Evolutionary conservation across 2,797 vertebrate species (phyloP), one percentile per base, ranked within the genome.

Genomic region (Fratercula arctica): DNA sequence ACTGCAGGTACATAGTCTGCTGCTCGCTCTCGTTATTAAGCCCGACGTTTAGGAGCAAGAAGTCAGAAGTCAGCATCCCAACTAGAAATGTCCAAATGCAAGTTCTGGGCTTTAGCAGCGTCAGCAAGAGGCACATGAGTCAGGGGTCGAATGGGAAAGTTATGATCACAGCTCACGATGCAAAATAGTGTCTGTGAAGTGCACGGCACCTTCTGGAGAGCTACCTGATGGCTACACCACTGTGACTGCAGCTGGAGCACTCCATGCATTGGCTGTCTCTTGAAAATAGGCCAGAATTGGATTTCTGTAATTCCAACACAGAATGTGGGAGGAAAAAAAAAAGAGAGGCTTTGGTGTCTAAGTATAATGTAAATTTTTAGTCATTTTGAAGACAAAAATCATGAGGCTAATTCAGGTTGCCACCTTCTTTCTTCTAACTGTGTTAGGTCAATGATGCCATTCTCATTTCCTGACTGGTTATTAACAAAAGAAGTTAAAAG

Each of bases 211-310:
- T 91, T 84, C 80, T 86, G 74, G 23, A 54, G 4, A 23, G 45
- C 0, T 43, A 15, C 20, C 10, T 0, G 0, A 48, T 37, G 45
- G 26, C 59, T 64, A 37, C 37, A 33, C 10, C 5, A 16, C 31
- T 35, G n/a, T 6, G 26, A 46, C 31, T 67, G 43, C 43, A 68
- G n/a, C 48, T 53, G 43, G 21, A 80, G 26, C 24, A 14, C 20
- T 56, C 12, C 16, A 15, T 24, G 12, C 15, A 5, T 13, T 66
- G 29, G 26, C 66, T 60, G 29, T 48, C 48, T 33, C 16, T 87
- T 25, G 41, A 74, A 96, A 76, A 56, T 7, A 7, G 4, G 4
- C 25, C 29, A 70, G 46, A 85, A 79, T 10, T 5, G 2, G 5
- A 73, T 46, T 78, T 56, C 46, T 70, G 3, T 41, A n/a, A 69